These are phyloP conservation scores for Hyperopisus bebe DNA, from an alignment of 2,113 vertebrate species.

Conservation along the genomic window DNA sequence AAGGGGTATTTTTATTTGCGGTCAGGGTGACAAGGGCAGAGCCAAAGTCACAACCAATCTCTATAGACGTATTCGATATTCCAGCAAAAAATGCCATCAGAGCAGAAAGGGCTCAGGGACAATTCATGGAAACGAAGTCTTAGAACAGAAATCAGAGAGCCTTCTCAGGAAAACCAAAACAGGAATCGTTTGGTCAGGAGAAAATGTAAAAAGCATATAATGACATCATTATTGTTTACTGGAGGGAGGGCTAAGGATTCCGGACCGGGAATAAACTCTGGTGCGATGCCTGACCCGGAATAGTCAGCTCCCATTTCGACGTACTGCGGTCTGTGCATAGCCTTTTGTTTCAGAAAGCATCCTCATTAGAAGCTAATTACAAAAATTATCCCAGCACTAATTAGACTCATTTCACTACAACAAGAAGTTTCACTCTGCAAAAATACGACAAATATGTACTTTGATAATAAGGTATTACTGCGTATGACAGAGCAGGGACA, in stretches of 20 bases:
- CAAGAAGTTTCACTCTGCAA: not conserved
- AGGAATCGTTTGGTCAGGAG: not conserved
- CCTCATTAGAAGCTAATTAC: not conserved
- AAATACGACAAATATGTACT: not conserved
- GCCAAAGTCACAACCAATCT: not conserved
- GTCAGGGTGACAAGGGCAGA: not conserved
- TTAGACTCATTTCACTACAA: not conserved
- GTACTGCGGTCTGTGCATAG: not conserved
- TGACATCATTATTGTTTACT: not conserved
- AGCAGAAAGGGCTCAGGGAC: not conserved
- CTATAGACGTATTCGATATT: not conserved
- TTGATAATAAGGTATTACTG: not conserved
- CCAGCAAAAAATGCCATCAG: not conserved
- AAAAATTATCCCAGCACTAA: not conserved
- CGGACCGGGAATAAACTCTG: not conserved
- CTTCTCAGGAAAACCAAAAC: not conserved
- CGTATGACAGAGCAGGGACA: not conserved
- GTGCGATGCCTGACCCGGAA: not conserved
- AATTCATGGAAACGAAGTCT: not conserved
- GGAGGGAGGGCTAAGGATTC: not conserved
- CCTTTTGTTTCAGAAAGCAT: not conserved
- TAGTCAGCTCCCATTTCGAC: not conserved
- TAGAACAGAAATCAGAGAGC: not conserved
- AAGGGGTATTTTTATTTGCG: not conserved
- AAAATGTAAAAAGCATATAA: not conserved